phyloP scores from a whole-genome alignment of 2,888 invertebrate species.

The Chydorus sphaericus region DNA sequence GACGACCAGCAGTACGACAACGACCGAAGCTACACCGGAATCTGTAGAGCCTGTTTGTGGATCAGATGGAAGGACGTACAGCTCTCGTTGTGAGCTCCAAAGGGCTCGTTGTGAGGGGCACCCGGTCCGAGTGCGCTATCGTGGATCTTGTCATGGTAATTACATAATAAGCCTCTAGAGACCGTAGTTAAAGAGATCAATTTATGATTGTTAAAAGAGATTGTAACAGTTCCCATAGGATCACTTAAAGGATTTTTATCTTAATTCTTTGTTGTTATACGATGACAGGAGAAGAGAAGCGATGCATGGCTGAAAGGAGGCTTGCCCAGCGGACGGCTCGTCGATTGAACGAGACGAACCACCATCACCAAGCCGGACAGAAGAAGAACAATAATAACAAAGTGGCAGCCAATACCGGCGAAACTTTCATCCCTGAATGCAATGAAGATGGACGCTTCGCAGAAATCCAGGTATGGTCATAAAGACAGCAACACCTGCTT shows the following conservation, averaged over 20 bases:
- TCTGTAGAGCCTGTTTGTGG: conserved; percentile 50
- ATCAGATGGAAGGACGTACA: conserved; percentile 66
- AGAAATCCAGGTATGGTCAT: conserved; percentile 51
- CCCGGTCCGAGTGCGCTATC: conserved; percentile 52
- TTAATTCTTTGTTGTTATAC: too few species aligned
- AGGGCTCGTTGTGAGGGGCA: conserved; percentile 48
- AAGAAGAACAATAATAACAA: conserved; percentile 12
- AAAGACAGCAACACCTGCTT: too few species aligned
- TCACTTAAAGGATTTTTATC: too few species aligned
- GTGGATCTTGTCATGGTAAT: conserved; percentile 57
- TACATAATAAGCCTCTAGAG: too few species aligned
- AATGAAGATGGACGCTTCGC: conserved; percentile 69
- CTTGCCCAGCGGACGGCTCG: conserved; percentile 14
- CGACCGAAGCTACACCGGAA: conserved; percentile 19
- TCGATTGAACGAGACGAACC: conserved; percentile 8
- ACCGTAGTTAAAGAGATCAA: too few species aligned
- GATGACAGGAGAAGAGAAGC: conserved; percentile 26
- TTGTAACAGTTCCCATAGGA: too few species aligned
- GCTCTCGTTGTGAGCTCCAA: conserved; percentile 60
- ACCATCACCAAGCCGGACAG: conserved; percentile 1
- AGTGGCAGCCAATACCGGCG: conserved; percentile 19
- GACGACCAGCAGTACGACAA: not conserved
- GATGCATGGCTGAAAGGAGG: conserved; percentile 28
- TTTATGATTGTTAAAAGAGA: too few species aligned
- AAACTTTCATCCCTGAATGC: conserved; percentile 54